Base-by-base conservation (phyloP, 2,888 invertebrate genomes). In the Idaea dimidiata region DNA sequence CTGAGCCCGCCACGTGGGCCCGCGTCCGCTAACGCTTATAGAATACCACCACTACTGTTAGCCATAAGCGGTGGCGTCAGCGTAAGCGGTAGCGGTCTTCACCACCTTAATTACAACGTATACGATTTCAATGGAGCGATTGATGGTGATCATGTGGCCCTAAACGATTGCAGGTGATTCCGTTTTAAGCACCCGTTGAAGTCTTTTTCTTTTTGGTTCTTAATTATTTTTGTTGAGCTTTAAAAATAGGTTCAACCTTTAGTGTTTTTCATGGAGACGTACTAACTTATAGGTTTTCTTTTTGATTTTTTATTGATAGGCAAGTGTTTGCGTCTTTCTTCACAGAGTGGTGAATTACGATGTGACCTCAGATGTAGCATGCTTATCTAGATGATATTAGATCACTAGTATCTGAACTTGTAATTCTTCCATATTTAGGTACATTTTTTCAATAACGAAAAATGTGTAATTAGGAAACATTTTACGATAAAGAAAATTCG, bases 1-100 rank as follows among this genome's bases (percentile, higher is more conserved):
- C 90, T 89, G 89, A 86, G 84, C 82, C 80, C 78, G 77, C 84
- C 86, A 86, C 86, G 86, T 87, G 80, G 76, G 73, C 73, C 82
- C 79, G 81, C 79, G 66, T 65, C 76, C 82, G 86, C 83, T 77
- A 58, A 73, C 82, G 79, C 82, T 74, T 64, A 71, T 76, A 24
- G 24, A 24, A 24, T 24, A 79, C 82, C 75, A 57, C 72, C 79
- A 82, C 83, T 75, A 16, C 64, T 72, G 75, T 72, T 66, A 62
- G 69, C 72, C 65, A 79, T 80, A 43, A 43, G 43, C 43, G 43
- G 2, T 43, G 14, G 43, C 43, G 43, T 43, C 14, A 43, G 43
- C 43, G 43, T 43, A 43, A 43, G 43, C 43, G 43, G 14, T 10
- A 43, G 43, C 43, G 43, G 43, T 43, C 10, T 8, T 10, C 10